Conservation (phyloP, 2,113 vertebrate genomes). For the Haemorhous mexicanus region DNA sequence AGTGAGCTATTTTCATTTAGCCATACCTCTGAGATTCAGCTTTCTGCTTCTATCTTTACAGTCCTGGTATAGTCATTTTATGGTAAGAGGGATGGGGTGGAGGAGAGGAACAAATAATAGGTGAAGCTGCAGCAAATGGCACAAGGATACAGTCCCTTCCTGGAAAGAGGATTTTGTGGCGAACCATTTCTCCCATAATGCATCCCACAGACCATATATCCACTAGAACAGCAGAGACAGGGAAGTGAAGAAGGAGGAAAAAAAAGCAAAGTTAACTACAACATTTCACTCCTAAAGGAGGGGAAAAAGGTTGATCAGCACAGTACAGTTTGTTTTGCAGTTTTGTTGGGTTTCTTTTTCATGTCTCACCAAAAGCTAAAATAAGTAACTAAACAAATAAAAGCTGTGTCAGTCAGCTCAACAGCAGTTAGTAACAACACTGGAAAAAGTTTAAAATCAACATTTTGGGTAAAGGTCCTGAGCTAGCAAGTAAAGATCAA, state of each 20-base stretch:
- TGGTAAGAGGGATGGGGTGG: constrained; percentile 41
- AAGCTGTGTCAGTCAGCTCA: not conserved
- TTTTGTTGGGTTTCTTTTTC: not conserved
- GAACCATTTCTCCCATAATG: constrained; percentile 99
- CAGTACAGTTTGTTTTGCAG: constrained; percentile 58
- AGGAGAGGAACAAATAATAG: constrained; percentile 64
- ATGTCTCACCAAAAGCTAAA: constrained; percentile 13
- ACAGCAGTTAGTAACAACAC: not conserved
- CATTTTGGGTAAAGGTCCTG: not conserved
- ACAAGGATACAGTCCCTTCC: constrained; percentile 99
- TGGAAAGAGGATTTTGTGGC: constrained; percentile 99
- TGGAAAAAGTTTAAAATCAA: not conserved
- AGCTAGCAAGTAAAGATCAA: not conserved
- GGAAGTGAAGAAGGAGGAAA: constrained; percentile 71
- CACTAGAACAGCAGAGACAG: constrained; percentile 88
- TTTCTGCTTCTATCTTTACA: constrained; percentile 74
- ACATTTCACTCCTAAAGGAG: constrained; percentile 71
- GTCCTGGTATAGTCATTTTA: constrained; percentile 48
- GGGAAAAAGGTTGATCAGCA: constrained; percentile 72
- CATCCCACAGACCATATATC: constrained; percentile 98
- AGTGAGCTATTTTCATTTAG: not conserved
- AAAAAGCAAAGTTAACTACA: constrained; percentile 83
- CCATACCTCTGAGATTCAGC: constrained; percentile 55
- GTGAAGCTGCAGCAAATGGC: constrained; percentile 70
- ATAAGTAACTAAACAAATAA: not conserved